phyloP scores from a whole-genome alignment of 2,797 vertebrate genomes.

The Poeciliopsis gracilis region DNA sequence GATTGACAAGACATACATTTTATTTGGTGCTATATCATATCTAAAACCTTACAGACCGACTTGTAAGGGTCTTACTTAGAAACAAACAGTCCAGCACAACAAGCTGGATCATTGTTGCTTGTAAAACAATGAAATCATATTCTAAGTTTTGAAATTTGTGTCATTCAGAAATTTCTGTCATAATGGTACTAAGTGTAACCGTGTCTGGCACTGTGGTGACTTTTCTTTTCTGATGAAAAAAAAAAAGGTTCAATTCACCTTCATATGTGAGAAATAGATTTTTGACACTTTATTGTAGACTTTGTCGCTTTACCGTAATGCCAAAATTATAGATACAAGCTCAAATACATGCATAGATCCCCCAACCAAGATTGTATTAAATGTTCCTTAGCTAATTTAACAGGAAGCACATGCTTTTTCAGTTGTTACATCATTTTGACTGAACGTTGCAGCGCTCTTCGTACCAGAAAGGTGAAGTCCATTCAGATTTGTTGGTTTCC shows the following conservation, averaged over 20 bases:
- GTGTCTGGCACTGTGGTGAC: not conserved
- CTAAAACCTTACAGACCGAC: not conserved
- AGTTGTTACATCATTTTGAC: not conserved
- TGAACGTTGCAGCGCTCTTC: not conserved
- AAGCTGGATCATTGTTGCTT: not conserved
- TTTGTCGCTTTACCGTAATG: not conserved
- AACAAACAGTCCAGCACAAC: not conserved
- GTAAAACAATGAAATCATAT: not conserved
- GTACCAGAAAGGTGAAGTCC: not conserved
- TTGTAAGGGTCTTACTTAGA: not conserved
- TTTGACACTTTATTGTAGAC: slow-evolving; percentile 11
- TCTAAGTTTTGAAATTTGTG: not conserved
- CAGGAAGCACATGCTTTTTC: not conserved
- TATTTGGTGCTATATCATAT: not conserved
- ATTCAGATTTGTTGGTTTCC: not conserved
- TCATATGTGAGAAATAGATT: slow-evolving; percentile 13
- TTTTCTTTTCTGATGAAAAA: not conserved
- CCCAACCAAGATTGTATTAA: not conserved
- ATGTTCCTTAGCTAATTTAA: not conserved
- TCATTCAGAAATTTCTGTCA: not conserved
- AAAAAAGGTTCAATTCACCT: not conserved
- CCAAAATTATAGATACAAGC: not conserved
- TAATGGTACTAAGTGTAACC: not conserved
- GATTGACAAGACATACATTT: not conserved
- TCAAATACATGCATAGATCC: not conserved